Evolutionary conservation across 2,113 vertebrate genomes (phyloP).

Genomic region (Turnix velox): DNA sequence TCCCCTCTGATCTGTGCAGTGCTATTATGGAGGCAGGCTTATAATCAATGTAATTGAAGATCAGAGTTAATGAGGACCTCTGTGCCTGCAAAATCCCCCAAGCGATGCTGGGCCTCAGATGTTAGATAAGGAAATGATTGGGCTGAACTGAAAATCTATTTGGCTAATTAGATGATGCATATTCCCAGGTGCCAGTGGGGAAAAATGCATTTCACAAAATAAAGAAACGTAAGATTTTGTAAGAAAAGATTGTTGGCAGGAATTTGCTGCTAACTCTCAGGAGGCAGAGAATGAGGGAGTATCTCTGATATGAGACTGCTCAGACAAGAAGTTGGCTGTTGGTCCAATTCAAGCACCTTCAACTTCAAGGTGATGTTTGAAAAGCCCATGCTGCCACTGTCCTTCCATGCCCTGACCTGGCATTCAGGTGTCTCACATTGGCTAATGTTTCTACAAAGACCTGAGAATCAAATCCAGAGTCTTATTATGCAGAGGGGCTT

Average conservation of each 20-base stretch:
- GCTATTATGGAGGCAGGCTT: constrained; percentile 69
- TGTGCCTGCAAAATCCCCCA: constrained; percentile 58
- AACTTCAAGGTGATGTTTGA: not conserved
- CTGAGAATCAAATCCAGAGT: not conserved
- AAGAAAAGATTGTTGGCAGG: constrained; percentile 59
- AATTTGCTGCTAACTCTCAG: constrained; percentile 12
- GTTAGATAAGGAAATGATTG: constrained; percentile 80
- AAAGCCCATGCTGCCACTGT: rapidly evolving
- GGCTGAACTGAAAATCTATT: constrained; percentile 81
- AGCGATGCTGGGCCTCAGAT: constrained; percentile 69
- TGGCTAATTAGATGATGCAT: constrained; percentile 80
- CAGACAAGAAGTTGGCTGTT: not conserved
- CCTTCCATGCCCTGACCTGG: not conserved
- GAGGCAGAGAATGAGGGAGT: not conserved
- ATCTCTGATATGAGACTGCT: not conserved
- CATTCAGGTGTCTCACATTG: not conserved
- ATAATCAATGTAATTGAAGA: constrained; percentile 82
- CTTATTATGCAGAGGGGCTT: no score
- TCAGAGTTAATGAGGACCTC: constrained; percentile 82
- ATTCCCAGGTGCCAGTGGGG: constrained; percentile 68
- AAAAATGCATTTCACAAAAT: constrained; percentile 61
- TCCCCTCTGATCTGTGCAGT: constrained; percentile 64
- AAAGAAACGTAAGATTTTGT: constrained; percentile 66
- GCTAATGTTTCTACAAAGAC: not conserved
- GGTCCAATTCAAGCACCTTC: not conserved